Base-by-base conservation (phyloP, 2,797 vertebrate genomes). In the Catharus ustulatus region DNA sequence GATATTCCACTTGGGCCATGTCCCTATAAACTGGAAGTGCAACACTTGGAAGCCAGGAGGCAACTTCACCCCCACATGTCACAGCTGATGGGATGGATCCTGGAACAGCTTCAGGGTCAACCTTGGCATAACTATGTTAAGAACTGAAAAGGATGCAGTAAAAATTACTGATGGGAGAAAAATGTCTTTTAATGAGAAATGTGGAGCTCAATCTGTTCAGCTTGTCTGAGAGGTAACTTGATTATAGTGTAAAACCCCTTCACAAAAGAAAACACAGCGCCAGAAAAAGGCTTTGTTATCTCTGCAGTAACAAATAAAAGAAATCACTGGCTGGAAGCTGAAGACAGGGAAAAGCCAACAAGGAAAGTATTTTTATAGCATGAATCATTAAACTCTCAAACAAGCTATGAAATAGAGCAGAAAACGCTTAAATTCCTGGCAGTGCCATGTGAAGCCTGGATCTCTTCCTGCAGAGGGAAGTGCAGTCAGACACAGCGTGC, bases 321-420 rank as follows among this genome's bases (percentile, higher is more conserved):
- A 64, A 88, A 84, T 66, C 87, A 40, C 75, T 51, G 36, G 54
- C 51, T 94, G 83, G 80, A 91, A 86, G 73, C 93, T 76, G 73
- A 94, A 94, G 46, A 82, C 67, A 91, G 87, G 52, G 34, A 91
- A 94, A 42, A 93, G 62, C 91, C 62, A 81, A 75, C 36, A 75
- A 73, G 83, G 51, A n/a, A 88, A 86, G 63, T 57, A 88, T 90
- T 95, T 94, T 91, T 76, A 72, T 29, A 34, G 80, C 67, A 76
- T 38, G 62, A 95, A 91, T 93, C 89, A 90, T 88, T 94, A 81
- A 78, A 78, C 51, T 86, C 87, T 64, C 3, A 1, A 90, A 51
- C 43, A 88, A 36, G 51, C 61, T 75, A 71, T 46, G 78, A 71
- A 87, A 79, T 8, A 95, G 69, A 92, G 88, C 72, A 91, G 87